phyloP scores from a whole-genome alignment of 2,797 vertebrate genomes.

The Anguilla megastoma region DNA sequence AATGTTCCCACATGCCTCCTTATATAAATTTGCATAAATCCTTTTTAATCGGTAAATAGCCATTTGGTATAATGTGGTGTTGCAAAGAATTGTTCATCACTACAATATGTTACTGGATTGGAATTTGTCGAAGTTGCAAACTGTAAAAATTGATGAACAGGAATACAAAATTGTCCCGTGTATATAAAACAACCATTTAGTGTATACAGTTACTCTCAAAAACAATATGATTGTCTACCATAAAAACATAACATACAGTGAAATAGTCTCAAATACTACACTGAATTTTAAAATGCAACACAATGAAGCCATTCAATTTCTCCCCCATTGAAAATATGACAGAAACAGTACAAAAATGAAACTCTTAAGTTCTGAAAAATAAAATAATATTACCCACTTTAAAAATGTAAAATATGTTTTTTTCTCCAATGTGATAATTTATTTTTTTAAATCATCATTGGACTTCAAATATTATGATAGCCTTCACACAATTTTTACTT shows the following conservation, averaged over 20 bases:
- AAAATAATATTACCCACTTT: not conserved
- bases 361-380: not conserved
- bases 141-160: constrained; percentile 37
- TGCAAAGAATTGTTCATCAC: constrained; percentile 38
- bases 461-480: constrained; percentile 40
- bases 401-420: constrained; percentile 2
- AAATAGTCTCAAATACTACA: not conserved
- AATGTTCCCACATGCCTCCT: constrained; percentile 39
- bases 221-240: constrained; percentile 58
- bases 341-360: constrained; percentile 45
- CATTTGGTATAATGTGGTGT: constrained; percentile 18
- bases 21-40: constrained; percentile 36
- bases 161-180: constrained; percentile 55
- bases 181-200: constrained; percentile 50
- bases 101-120: constrained; percentile 40
- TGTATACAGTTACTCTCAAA: constrained; percentile 42
- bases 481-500: constrained; percentile 32
- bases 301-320: constrained; percentile 19
- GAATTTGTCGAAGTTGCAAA: constrained; percentile 45
- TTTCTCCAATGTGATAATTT: not conserved
- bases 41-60: constrained; percentile 32
- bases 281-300: constrained; percentile 21
- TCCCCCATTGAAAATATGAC: constrained; percentile 10
- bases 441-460: not conserved
- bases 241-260: not conserved